Base-by-base conservation (phyloP, 2,888 invertebrate species). In the Diaperis boleti region DNA sequence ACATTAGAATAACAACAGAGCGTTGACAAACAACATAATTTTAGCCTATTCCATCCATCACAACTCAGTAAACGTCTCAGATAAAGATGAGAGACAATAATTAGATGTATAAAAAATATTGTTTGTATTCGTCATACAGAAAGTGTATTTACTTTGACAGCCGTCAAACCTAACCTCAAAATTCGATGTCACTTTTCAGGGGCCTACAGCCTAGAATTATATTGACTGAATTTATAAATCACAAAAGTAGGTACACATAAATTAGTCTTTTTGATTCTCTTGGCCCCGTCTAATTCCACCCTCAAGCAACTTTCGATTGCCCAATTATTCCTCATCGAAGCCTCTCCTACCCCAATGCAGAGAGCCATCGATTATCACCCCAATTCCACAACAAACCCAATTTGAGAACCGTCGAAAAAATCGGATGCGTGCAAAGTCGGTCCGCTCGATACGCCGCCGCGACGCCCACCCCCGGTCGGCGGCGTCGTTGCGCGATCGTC, bases 401-500 rank as follows among this genome's bases (percentile, higher is more conserved):
- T 26, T 35, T 39, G 29, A 17, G 15, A 11, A 14, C 31, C 11
- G 33, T 49, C 49, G 45, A 42, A 42, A 42, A 42, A 42, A 45
- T 17, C 37, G 52, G 11, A 41, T 42, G 42, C 54, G 54, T 54
- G 39, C 54, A 31, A 54, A 54, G 22, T 37, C 20, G 47, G 35
- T 14, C 41, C 47, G 57, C 39, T 52, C 50, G 44, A 52, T 42
- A 59, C 39, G 50, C 35, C n/a, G n/a, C n/a, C 60, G 52, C 44
- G 35, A 44, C 52, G 44, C 33, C 60, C 35, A 18, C 60, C 41
- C 22, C 39, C 49, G 3, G 10, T 10, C 31, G 31, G 44, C n/a
- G n/a, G n/a, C 61, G 59, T 57, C 64, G 63, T 44, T 37, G 47
- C 59, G 59, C 59, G 57, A 42, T 18, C 29, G 59, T 39, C 39